Evolutionary conservation across 2,113 vertebrate species (phyloP).

Genomic region (Saimiri boliviensis): DNA sequence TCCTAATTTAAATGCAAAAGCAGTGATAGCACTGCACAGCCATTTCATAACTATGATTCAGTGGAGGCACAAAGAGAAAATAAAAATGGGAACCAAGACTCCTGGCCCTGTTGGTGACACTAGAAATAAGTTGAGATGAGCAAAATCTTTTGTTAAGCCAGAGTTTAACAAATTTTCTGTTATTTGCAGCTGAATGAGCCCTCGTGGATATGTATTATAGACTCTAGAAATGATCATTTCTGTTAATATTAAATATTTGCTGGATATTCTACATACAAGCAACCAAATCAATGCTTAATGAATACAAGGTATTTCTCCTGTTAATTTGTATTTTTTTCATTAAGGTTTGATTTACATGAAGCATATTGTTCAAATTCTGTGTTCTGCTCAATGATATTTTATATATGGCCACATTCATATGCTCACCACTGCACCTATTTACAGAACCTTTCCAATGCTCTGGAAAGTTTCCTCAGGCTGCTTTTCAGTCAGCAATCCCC

Average conservation of each 20-base stretch:
- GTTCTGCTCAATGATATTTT: not conserved
- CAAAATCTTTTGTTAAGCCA: not conserved
- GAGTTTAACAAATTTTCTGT: not conserved
- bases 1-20: not conserved
- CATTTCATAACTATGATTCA: not conserved
- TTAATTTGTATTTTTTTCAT: not conserved
- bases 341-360: not conserved
- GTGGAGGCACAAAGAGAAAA: not conserved
- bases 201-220: fast-evolving
- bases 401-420: fast-evolving
- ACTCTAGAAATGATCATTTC: not conserved
- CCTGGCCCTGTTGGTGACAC: fast-evolving
- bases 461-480: not conserved
- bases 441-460: not conserved
- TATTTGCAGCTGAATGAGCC: not conserved
- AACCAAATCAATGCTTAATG: not conserved
- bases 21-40: not conserved
- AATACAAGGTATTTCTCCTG: not conserved
- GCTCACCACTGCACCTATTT: fast-evolving
- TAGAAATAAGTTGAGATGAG: not conserved
- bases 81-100: fast-evolving
- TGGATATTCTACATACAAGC: too few species aligned
- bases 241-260: not conserved
- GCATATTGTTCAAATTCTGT: not conserved
- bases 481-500: not conserved